Evolutionary conservation across 2,888 invertebrate species (phyloP).

Genomic region (Eilema sororculum): DNA sequence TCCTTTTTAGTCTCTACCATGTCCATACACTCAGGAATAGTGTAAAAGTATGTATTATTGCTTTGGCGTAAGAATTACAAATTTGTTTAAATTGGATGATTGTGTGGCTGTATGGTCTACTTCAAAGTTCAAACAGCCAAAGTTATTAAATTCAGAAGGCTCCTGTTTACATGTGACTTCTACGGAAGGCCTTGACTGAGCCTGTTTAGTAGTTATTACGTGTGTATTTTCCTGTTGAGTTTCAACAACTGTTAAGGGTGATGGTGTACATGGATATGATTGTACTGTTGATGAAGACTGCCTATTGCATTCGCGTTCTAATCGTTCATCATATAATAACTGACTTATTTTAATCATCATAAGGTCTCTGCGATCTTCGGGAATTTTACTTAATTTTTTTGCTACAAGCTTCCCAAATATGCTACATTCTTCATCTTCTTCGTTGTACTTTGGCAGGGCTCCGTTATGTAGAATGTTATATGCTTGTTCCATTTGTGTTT

Average conservation of each 20-base stretch:
- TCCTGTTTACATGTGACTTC: neutral
- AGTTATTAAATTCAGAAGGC: neutral
- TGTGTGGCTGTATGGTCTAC: neutral
- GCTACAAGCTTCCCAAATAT: slow-evolving; percentile 16
- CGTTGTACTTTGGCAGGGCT: neutral
- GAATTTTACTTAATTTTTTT: slow-evolving; percentile 21
- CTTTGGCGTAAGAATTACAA: too few species aligned
- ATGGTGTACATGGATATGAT: neutral
- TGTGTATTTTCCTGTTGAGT: neutral
- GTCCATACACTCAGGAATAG: too few species aligned
- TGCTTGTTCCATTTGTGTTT: slow-evolving; percentile 2
- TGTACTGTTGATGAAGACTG: neutral
- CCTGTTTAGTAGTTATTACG: neutral
- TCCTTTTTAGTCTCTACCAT: too few species aligned
- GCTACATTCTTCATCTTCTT: slow-evolving; percentile 1
- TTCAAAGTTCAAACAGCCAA: neutral
- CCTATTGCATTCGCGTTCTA: neutral
- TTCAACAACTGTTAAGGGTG: neutral
- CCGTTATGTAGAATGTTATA: neutral
- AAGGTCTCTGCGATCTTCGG: slow-evolving; percentile 22
- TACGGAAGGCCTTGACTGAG: neutral
- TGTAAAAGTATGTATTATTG: too few species aligned
- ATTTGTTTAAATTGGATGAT: neutral
- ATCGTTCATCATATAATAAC: slow-evolving; percentile 13
- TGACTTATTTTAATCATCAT: slow-evolving; percentile 27